A percentile compares a stretch with the other conserved stretches of the same genome.
These are phyloP conservation scores for Heliconius nattereri DNA, from an alignment of 1,140 invertebrate species.

Conservation along the genomic window DNA sequence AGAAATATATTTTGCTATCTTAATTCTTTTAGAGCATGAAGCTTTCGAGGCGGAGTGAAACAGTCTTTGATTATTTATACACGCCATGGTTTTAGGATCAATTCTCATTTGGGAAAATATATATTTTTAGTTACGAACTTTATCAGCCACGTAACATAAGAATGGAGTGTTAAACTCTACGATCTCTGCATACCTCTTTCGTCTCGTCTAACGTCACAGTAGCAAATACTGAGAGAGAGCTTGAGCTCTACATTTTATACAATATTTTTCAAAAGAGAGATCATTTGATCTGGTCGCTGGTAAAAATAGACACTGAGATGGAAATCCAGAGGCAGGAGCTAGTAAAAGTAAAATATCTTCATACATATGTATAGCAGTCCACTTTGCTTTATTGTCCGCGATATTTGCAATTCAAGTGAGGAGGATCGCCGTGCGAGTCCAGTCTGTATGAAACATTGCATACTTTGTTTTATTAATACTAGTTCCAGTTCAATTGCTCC, in stretches of 20 bases:
- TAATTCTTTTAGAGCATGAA: background rate
- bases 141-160: no score
- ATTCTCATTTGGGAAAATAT: background rate
- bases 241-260: background rate
- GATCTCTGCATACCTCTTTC: no score
- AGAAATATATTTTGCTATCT: background rate
- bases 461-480: conserved; percentile 13
- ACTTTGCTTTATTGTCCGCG: conserved; percentile 20
- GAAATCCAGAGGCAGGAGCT: background rate
- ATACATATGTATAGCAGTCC: conserved; percentile 12
- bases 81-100: background rate
- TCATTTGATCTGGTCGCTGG: background rate
- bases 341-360: conserved; percentile 6
- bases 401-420: conserved; percentile 21
- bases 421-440: background rate
- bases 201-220: no score
- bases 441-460: conserved; percentile 5
- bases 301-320: background rate
- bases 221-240: background rate
- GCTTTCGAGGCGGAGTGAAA: background rate
- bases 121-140: background rate
- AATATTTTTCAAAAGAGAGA: background rate
- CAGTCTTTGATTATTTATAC: background rate
- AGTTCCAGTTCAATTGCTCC: conserved; percentile 8
- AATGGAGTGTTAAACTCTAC: no score